Evolutionary conservation across 2,888 invertebrate genomes (phyloP).

Genomic region (Sclerodermus sp.): DNA sequence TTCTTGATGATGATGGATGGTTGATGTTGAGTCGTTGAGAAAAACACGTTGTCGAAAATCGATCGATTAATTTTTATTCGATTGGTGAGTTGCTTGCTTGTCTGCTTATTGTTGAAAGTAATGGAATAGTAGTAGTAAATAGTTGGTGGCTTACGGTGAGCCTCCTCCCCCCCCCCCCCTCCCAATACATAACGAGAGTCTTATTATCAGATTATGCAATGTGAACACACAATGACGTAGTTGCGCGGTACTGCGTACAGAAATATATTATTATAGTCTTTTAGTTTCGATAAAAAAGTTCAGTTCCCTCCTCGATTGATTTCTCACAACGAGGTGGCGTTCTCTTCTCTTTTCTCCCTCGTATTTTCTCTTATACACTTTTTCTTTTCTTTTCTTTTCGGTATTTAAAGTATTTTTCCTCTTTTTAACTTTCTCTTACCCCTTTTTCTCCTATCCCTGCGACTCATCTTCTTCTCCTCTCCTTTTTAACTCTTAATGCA

Average conservation of each 20-base stretch:
- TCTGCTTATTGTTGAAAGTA: constrained; percentile 22
- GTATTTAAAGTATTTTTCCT: too few relatives aligned
- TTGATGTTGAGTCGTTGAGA: constrained; percentile 1
- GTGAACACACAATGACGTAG: constrained; percentile 58
- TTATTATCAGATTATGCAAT: constrained; percentile 57
- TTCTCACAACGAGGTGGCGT: constrained; percentile 37
- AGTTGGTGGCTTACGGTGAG: constrained; percentile 47
- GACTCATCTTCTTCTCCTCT: constrained; percentile 7
- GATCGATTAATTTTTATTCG: not conserved
- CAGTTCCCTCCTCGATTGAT: constrained; percentile 56
- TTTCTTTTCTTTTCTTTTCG: too few relatives aligned
- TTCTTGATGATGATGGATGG: constrained; percentile 3
- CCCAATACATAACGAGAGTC: constrained; percentile 55
- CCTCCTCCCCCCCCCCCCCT: too few relatives aligned
- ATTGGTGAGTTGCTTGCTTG: constrained; percentile 15
- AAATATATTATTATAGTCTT: constrained; percentile 58
- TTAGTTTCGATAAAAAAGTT: constrained; percentile 59
- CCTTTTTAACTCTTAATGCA: constrained; percentile 8
- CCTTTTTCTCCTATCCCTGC: constrained; percentile 10
- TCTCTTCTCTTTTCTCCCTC: constrained; percentile 32
- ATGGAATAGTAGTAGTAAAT: constrained; percentile 22
- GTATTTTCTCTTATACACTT: constrained; percentile 15
- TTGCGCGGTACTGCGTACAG: constrained; percentile 57
- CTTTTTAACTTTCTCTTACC: constrained; percentile 13
- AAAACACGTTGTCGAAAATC: constrained; percentile 5